These are phyloP conservation scores for Mormyrops boulengeri DNA, from an alignment of 2,797 vertebrate genomes.

Conservation along the genomic window DNA sequence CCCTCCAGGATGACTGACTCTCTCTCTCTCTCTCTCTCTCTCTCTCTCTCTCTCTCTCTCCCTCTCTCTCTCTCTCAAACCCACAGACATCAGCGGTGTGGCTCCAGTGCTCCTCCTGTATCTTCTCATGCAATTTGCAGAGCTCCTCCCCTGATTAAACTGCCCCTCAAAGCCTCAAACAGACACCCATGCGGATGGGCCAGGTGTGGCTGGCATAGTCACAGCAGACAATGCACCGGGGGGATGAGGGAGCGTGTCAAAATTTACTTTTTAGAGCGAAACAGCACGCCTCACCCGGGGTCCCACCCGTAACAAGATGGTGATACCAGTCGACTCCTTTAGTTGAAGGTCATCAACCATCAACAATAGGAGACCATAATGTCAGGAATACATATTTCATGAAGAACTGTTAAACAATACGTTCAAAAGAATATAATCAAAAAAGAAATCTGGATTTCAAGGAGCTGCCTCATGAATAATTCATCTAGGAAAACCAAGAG, in stretches of 20 bases:
- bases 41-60: background rate
- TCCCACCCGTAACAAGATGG: background rate
- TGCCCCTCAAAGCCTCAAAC: background rate
- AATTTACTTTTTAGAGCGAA: background rate
- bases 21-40: no score
- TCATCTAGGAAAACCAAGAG: background rate
- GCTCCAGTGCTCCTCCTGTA: background rate
- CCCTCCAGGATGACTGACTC: background rate
- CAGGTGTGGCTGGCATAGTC: background rate
- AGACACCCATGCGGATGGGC: background rate
- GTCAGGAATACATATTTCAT: background rate
- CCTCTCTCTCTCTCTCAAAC: background rate
- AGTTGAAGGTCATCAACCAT: background rate
- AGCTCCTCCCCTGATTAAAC: background rate
- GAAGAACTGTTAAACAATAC: constrained; percentile 8
- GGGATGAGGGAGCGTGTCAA: background rate
- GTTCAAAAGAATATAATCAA: background rate
- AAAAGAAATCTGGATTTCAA: constrained; percentile 5
- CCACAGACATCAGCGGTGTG: background rate
- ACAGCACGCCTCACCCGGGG: background rate
- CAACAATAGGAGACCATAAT: background rate
- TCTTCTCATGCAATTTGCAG: background rate
- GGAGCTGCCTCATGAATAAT: background rate
- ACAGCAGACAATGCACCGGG: background rate
- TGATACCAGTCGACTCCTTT: background rate